These are phyloP conservation scores for Threskiornis aethiopicus DNA, from an alignment of 2,797 vertebrate species.

Conservation along the genomic window DNA sequence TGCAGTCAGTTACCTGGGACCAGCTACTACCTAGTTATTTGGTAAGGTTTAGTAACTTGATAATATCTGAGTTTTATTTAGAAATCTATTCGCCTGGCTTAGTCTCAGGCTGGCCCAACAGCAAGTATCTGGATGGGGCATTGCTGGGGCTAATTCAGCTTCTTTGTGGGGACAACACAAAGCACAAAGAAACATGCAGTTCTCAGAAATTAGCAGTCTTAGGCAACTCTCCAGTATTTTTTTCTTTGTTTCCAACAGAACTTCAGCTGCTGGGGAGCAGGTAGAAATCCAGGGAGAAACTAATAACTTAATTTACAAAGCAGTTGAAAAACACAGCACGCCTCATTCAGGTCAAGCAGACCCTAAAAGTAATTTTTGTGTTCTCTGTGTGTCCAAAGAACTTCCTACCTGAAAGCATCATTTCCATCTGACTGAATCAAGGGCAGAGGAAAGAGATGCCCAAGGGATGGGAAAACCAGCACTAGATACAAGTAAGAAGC, in stretches of 20 bases:
- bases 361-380: neutral
- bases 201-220: neutral
- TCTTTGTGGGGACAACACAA: neutral
- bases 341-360: neutral
- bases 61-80: neutral
- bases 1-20: neutral
- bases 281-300: neutral
- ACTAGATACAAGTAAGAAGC: neutral
- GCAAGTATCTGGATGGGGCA: neutral
- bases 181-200: neutral
- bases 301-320: neutral
- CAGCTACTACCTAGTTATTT: neutral
- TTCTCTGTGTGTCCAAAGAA: neutral
- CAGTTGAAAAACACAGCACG: neutral
- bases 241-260: neutral
- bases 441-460: neutral
- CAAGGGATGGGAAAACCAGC: neutral
- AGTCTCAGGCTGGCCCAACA: neutral
- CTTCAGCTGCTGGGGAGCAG: neutral
- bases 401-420: neutral
- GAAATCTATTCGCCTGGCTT: neutral
- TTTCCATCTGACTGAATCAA: neutral
- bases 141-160: neutral
- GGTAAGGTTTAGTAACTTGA: neutral
- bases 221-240: neutral